phyloP scores from a whole-genome alignment of 2,113 vertebrate genomes.

The Podocnemis expansa region DNA sequence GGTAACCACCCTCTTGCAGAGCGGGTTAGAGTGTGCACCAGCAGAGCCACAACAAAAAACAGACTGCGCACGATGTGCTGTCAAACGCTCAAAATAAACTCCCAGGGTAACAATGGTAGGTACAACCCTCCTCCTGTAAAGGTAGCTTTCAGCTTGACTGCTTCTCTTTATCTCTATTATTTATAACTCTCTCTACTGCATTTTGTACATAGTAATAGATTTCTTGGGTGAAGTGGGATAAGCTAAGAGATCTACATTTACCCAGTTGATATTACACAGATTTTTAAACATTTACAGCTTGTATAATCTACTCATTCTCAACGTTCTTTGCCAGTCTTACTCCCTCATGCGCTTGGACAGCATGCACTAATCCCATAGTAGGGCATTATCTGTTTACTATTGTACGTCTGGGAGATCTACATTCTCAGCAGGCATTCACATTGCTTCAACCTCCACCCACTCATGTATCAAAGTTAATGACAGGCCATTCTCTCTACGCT shows the following conservation, averaged over 20 bases:
- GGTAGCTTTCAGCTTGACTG: not conserved
- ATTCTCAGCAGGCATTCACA: not conserved
- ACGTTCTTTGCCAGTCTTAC: not conserved
- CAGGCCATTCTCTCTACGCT: rapidly evolving
- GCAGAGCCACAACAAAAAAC: not conserved
- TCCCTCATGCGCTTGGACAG: not conserved
- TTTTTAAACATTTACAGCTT: not conserved
- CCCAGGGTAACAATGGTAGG: not conserved
- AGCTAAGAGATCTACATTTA: not conserved
- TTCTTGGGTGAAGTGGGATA: not conserved
- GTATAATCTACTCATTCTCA: rapidly evolving
- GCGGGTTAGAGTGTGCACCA: not conserved
- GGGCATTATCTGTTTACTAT: not conserved
- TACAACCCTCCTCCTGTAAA: not conserved
- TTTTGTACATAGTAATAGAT: not conserved
- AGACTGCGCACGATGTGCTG: not conserved
- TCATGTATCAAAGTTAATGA: rapidly evolving
- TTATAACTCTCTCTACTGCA: not conserved
- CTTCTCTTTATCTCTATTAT: not conserved
- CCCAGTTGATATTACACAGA: not conserved
- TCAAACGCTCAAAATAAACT: not conserved
- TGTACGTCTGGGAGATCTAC: not conserved
- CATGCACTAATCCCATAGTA: not conserved
- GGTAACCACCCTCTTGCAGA: not conserved
- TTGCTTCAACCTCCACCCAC: rapidly evolving